Evolutionary conservation across 2,888 invertebrate species (phyloP).

Genomic region (Adineta ricciae): DNA sequence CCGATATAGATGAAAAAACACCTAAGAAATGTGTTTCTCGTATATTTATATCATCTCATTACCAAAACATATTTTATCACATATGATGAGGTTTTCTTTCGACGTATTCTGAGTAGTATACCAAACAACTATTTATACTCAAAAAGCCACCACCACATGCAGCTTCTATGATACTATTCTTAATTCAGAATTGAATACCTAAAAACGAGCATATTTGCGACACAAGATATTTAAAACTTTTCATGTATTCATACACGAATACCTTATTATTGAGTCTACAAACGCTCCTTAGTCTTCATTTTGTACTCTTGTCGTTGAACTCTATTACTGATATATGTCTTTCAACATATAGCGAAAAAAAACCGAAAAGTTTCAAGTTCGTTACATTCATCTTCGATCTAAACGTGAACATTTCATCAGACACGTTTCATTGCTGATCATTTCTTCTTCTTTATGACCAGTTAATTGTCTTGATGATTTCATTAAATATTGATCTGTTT

Average conservation of each 20-base stretch:
- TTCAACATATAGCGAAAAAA: not conserved
- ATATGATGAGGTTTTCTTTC: not conserved
- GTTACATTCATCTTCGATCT: not conserved
- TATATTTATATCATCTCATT: not conserved
- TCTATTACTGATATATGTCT: not conserved
- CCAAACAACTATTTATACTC: too few species aligned
- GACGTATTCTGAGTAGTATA: too few species aligned
- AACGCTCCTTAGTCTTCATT: not conserved
- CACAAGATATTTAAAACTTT: too few species aligned
- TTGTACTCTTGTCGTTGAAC: not conserved
- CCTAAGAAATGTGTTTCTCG: not conserved
- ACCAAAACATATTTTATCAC: not conserved
- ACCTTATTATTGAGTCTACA: not conserved
- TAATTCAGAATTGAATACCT: too few species aligned
- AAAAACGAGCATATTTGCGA: too few species aligned
- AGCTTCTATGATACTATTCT: too few species aligned
- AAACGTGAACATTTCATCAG: not conserved
- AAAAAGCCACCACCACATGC: too few species aligned
- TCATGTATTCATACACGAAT: too few species aligned
- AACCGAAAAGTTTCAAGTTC: not conserved
- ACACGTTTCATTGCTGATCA: not conserved
- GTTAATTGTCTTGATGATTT: not conserved
- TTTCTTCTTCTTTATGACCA: not conserved
- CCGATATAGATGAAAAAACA: not conserved
- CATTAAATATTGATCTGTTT: not conserved